Evolutionary conservation across 2,888 invertebrate genomes (phyloP).

Genomic region (Cheilosia grossa): DNA sequence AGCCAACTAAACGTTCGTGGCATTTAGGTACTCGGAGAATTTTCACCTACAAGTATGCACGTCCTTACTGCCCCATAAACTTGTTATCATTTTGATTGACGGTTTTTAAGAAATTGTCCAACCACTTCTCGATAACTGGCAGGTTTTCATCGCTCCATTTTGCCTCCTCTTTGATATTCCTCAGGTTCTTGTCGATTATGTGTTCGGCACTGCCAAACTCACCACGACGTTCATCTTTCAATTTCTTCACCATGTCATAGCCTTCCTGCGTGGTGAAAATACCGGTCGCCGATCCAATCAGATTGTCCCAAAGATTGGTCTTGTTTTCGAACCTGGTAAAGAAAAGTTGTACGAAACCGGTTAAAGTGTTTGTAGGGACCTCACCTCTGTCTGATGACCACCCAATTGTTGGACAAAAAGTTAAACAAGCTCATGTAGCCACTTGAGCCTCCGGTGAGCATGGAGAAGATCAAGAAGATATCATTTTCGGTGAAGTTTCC

Average conservation of each 20-base stretch:
- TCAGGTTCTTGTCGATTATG: conserved; percentile 89
- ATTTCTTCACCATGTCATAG: conserved; percentile 87
- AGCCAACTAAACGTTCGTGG: conserved; percentile 25
- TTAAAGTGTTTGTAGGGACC: conserved; percentile 59
- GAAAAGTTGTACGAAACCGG: background rate
- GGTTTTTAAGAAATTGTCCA: conserved; percentile 85
- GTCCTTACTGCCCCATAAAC: conserved; percentile 77
- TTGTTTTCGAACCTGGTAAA: conserved; percentile 86
- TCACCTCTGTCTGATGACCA: conserved; percentile 87
- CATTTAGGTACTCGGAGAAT: conserved; percentile 60
- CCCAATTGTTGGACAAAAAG: conserved; percentile 89
- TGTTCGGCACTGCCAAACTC: conserved; percentile 90
- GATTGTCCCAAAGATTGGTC: conserved; percentile 90
- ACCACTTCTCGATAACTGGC: conserved; percentile 89
- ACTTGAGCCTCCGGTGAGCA: conserved; percentile 88
- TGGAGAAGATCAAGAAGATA: conserved; percentile 89
- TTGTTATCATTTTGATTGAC: conserved; percentile 78
- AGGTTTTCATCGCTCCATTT: conserved; percentile 91
- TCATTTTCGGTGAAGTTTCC: conserved; percentile 91
- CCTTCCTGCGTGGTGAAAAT: conserved; percentile 90
- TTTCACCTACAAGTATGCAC: conserved; percentile 1
- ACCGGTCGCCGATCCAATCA: conserved; percentile 89
- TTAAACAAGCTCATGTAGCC: conserved; percentile 90
- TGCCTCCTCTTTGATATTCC: conserved; percentile 89
- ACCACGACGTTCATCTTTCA: conserved; percentile 86